Evolutionary conservation across 2,797 vertebrate species (phyloP), one percentile per base, ranked within the genome.

Genomic region (Octomys mimax): DNA sequence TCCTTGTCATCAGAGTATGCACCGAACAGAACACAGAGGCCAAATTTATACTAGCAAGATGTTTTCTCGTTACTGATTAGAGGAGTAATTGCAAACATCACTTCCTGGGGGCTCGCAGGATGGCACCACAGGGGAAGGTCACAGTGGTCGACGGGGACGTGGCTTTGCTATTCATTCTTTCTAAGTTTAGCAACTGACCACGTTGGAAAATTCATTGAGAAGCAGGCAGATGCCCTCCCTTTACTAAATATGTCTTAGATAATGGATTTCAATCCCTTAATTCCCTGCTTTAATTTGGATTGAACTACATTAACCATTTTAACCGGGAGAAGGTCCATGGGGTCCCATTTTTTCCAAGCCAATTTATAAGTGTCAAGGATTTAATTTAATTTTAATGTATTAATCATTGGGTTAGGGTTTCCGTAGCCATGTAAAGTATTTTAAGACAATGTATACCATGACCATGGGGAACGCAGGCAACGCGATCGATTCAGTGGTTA

Each of bases 321-420:
- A 54, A 52, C 33, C 8, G 54, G 39, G 33, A 42, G 91, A 61
- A 62, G 66, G 28, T 54, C 68, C 24, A 6, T 75, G 9, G 70
- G 31, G 31, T 33, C 36, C 70, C 31, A n/a, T 89, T 68, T 91
- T 91, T 59, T 46, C 28, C 31, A 89, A 77, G 70, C 61, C 70
- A 59, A 26, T 78, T 83, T 78, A 11, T 84, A 89, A 84, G 49
- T 84, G 54, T 24, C 70, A 84, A 59, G 26, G 79, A 59, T 52
- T 82, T 66, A 71, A 91, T 68, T 89, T 94, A 21, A 89, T 77
- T 46, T 89, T 93, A 79, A 54, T 31, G n/a, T 68, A 42, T 64
- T 73, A 73, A 62, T 75, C 92, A 42, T 9, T 31, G 49, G 16
- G 59, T 46, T 49, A 64, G 59, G 39, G 49, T 31, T 1, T 33